Conservation (phyloP, 2,888 invertebrate genomes). For the Choristoneura rosaceana region DNA sequence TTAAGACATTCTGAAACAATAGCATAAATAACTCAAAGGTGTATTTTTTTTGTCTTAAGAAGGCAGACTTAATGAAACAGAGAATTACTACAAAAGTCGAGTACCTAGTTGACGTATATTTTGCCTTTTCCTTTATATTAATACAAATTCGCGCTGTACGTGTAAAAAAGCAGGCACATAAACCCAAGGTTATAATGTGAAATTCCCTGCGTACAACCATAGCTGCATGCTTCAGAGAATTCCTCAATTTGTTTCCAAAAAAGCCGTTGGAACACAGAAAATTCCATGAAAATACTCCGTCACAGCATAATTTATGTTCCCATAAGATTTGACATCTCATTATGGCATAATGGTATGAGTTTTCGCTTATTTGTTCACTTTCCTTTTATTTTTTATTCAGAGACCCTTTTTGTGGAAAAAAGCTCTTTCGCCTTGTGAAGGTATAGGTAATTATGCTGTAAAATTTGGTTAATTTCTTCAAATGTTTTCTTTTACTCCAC, state of each 20-base stretch:
- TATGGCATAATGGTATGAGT: slow-evolving; percentile 57
- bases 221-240: background rate
- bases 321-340: slow-evolving; percentile 60
- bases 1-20: too few species aligned
- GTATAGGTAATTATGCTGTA: slow-evolving; percentile 18
- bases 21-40: too few species aligned
- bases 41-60: too few species aligned
- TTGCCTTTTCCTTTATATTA: too few species aligned
- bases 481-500: background rate
- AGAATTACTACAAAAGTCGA: too few species aligned
- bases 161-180: background rate
- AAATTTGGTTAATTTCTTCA: slow-evolving; percentile 7
- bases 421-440: slow-evolving; percentile 2
- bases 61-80: too few species aligned
- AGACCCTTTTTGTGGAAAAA: slow-evolving; percentile 8
- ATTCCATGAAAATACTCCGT: slow-evolving; percentile 12
- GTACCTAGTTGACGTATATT: too few species aligned
- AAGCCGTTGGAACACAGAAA: background rate
- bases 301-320: slow-evolving; percentile 35
- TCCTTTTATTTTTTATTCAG: slow-evolving; percentile 25
- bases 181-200: background rate
- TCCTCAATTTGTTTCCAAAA: slow-evolving; percentile 11
- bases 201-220: background rate
- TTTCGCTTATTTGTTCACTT: slow-evolving; percentile 47
- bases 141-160: background rate